phyloP scores from a whole-genome alignment of 2,797 vertebrate genomes.

The Botia almorhae region DNA sequence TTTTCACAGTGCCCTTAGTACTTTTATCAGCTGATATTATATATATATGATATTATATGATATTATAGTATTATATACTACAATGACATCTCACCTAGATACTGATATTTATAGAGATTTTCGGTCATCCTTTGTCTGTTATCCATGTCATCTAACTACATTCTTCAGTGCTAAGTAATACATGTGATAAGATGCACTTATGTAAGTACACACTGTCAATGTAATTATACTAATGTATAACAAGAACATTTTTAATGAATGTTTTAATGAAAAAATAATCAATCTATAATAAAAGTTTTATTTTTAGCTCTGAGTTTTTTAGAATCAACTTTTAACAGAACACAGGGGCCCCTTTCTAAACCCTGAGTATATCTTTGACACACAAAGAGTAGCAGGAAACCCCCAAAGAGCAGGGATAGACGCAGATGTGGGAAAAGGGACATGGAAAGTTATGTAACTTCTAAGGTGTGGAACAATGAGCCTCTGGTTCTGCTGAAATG shows the following conservation, averaged over 20 bases:
- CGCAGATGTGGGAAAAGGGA: slow-evolving; percentile 4
- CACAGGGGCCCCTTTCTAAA: slow-evolving; percentile 29
- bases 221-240: background rate
- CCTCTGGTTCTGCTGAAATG: slow-evolving; percentile 26
- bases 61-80: too few species aligned
- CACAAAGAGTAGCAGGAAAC: slow-evolving; percentile 29
- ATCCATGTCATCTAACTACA: background rate
- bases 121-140: background rate
- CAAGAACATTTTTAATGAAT: background rate
- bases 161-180: background rate
- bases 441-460: slow-evolving; percentile 51
- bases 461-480: slow-evolving; percentile 48
- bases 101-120: background rate
- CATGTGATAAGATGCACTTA: background rate
- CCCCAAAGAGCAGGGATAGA: slow-evolving; percentile 27
- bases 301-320: background rate
- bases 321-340: slow-evolving; percentile 12
- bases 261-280: background rate
- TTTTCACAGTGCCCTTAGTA: background rate
- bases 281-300: too few species aligned
- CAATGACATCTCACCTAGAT: background rate
- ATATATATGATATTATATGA: too few species aligned
- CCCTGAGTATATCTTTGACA: slow-evolving; percentile 43
- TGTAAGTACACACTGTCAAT: background rate
- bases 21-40: background rate